A percentile compares a stretch with the other conserved stretches of the same genome.
These are phyloP conservation scores for Syrphus vitripennis DNA, from an alignment of 2,888 invertebrate species.

Conservation along the genomic window DNA sequence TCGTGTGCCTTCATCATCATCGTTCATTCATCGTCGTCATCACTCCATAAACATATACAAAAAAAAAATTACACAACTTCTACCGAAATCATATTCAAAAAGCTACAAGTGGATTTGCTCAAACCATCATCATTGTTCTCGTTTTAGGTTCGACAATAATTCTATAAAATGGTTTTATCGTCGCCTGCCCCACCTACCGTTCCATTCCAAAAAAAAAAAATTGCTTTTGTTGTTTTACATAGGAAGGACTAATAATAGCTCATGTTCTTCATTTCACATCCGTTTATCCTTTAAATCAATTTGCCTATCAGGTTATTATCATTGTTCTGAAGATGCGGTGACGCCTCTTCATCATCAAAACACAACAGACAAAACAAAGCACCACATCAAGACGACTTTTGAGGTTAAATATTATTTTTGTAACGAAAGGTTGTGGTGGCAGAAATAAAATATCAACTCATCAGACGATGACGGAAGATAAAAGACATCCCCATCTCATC, in stretches of 20 bases:
- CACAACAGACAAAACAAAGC: not conserved
- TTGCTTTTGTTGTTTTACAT: not conserved
- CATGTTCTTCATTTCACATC: not conserved
- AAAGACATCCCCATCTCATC: not conserved
- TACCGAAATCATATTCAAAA: not conserved
- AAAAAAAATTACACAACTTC: not conserved
- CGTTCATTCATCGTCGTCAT: not conserved
- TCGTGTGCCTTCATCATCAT: not conserved
- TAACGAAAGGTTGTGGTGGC: not conserved
- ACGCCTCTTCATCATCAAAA: not conserved
- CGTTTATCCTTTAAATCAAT: not conserved
- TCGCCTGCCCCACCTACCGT: not conserved
- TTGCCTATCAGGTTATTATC: not conserved
- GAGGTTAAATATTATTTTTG: constrained; percentile 1
- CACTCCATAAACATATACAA: not conserved
- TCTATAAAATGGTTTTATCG: not conserved
- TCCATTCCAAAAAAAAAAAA: not conserved
- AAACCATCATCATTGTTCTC: not conserved
- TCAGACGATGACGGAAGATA: not conserved
- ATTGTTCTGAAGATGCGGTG: not conserved
- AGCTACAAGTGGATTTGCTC: constrained; percentile 1
- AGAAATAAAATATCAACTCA: not conserved
- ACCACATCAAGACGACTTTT: not conserved
- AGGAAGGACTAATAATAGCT: not conserved
- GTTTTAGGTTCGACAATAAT: not conserved